These are phyloP conservation scores for Neodiprion lecontei DNA, from an alignment of 1,140 invertebrate genomes.

Conservation along the genomic window DNA sequence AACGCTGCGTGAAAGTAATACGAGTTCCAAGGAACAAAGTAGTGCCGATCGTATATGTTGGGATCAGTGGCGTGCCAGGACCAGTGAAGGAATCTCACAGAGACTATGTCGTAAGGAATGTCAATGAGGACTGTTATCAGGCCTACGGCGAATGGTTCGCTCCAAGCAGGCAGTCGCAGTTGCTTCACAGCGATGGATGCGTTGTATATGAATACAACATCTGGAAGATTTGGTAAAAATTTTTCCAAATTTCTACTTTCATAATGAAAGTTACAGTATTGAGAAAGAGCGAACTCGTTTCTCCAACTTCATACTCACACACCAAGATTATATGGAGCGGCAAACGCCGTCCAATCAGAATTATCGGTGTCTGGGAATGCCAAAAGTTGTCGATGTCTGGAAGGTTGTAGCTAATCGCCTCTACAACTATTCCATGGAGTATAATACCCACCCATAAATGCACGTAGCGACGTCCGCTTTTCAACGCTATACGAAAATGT, in stretches of 20 bases:
- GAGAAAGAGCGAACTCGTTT: no score
- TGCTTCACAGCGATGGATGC: conserved; percentile 71
- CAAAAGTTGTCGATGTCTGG: conserved; percentile 80
- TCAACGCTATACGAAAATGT: conserved; percentile 63
- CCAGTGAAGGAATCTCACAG: conserved; percentile 83
- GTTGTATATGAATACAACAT: conserved; percentile 79
- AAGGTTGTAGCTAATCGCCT: conserved; percentile 67
- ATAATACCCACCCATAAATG: conserved; percentile 75
- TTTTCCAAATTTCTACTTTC: background rate
- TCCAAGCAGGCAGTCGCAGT: conserved; percentile 70
- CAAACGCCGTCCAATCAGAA: conserved; percentile 71
- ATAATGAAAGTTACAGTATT: no score
- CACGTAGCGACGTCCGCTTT: conserved; percentile 71
- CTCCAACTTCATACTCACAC: conserved; percentile 65
- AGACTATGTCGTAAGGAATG: conserved; percentile 82
- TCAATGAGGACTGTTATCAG: conserved; percentile 77
- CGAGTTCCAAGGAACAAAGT: conserved; percentile 80
- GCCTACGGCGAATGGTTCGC: conserved; percentile 78
- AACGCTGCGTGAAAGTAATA: conserved; percentile 84
- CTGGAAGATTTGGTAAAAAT: conserved; percentile 60
- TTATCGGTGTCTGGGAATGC: conserved; percentile 77
- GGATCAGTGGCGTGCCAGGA: conserved; percentile 88
- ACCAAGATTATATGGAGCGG: conserved; percentile 76
- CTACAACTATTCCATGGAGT: conserved; percentile 71
- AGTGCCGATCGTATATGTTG: conserved; percentile 79